phyloP scores from a whole-genome alignment of 2,888 invertebrate species.

The Holacanthella duospinosa region DNA sequence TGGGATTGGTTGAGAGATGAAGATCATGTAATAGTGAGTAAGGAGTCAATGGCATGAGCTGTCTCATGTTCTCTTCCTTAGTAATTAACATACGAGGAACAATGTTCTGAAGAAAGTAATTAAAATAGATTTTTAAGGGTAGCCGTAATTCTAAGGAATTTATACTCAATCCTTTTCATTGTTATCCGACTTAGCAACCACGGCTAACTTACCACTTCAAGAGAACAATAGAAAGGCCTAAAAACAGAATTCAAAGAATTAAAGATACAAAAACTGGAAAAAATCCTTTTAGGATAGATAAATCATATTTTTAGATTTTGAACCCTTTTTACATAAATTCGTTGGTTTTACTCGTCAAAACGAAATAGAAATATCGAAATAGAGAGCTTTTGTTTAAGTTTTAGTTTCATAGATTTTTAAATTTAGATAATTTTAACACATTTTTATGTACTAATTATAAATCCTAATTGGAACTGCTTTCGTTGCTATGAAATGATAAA shows the following conservation, averaged over 20 bases:
- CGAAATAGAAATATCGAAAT: neutral
- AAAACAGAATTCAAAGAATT: neutral
- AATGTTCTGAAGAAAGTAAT: neutral
- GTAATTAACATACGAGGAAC: neutral
- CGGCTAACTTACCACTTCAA: neutral
- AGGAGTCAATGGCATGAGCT: constrained; percentile 1
- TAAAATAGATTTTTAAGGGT: neutral
- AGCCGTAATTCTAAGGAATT: neutral
- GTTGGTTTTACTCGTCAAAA: neutral
- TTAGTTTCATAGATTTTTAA: too few relatives aligned
- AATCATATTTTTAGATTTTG: neutral
- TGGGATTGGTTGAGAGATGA: neutral
- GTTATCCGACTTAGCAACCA: too few relatives aligned
- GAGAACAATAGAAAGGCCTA: neutral
- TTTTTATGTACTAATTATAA: too few relatives aligned
- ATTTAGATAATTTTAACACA: too few relatives aligned
- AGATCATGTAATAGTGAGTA: too few relatives aligned
- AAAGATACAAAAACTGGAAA: neutral
- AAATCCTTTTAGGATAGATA: too few relatives aligned
- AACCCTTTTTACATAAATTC: neutral
- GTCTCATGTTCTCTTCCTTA: neutral
- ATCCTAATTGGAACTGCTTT: too few relatives aligned
- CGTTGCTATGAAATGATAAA: too few relatives aligned
- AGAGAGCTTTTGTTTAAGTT: too few relatives aligned
- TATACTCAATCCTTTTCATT: neutral